Conservation (phyloP, 53 echinoderm and acorn worm species). For the Stichopus horrens region DNA sequence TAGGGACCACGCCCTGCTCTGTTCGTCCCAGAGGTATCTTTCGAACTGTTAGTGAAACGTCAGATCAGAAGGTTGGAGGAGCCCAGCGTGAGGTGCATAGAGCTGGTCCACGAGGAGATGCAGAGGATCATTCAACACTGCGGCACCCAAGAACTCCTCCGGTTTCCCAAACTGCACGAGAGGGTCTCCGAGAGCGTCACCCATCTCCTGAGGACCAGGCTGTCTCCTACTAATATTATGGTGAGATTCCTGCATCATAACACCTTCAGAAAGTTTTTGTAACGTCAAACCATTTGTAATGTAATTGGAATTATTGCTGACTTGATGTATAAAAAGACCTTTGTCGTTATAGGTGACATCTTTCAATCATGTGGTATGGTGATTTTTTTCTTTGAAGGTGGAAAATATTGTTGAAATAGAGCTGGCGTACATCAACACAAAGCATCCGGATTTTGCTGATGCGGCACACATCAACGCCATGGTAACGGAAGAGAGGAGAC, state of each 20-base stretch:
- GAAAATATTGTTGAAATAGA: conserved; percentile 98
- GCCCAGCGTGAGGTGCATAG: conserved; percentile 93
- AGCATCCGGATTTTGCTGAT: conserved; percentile 98
- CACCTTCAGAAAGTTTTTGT: not conserved
- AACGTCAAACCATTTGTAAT: not conserved
- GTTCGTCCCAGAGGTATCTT: conserved; percentile 97
- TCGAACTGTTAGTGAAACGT: conserved; percentile 93
- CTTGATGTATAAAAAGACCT: too few species aligned
- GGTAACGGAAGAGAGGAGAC: conserved; percentile 70
- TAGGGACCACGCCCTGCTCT: conserved; percentile 98
- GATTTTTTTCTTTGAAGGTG: conserved; percentile 59
- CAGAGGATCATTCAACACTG: conserved; percentile 96
- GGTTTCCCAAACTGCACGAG: conserved; percentile 93
- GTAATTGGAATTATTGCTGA: too few species aligned
- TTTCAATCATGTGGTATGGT: not conserved
- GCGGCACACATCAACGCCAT: conserved; percentile 82
- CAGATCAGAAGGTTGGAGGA: conserved; percentile 95
- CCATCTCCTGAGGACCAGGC: conserved; percentile 69
- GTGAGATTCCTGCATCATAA: conserved; percentile 44
- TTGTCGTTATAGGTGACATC: not conserved
- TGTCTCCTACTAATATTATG: conserved; percentile 92
- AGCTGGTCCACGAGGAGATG: conserved; percentile 99
- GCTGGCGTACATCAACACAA: conserved; percentile 97
- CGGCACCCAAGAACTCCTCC: conserved; percentile 90
- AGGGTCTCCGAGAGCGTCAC: conserved; percentile 89